Evolutionary conservation across 2,797 vertebrate species (phyloP), one percentile per base, ranked within the genome.

Genomic region (Silurus lanzhouensis): DNA sequence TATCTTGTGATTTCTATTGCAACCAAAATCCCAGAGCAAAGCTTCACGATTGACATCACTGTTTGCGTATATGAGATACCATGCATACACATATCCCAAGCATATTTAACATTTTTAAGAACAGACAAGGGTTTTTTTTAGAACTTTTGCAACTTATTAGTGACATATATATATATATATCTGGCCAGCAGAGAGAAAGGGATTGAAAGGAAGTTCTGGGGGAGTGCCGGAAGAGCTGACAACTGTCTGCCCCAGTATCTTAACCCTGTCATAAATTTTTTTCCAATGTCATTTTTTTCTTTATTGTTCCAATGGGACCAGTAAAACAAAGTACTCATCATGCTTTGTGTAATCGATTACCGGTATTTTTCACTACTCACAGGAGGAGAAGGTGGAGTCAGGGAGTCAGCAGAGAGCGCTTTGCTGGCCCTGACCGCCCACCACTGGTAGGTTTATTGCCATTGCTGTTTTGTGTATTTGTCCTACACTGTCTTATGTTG

Each of bases 61-160:
- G 66, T 19, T 84, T 89, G 44, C n/a, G 55, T 82, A 60, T 84
- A 85, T 44, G 38, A 70, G 60, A 82, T 38, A 70, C 46, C 83
- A 68, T 38, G 38, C 38, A 38, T 38, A 38, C 38, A 38, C 4
- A 4, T 38, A 6, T 77, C 15, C 14, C 8, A 76, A 19, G 14
- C 48, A 27, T 76, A 3, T 9, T n/a, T 76, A 25, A 38, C 6
- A 8, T 25, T 63, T 71, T 38, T 86, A 17, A 81, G 25, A 4
- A 22, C 25, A 77, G 66, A 38, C 4, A 61, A 83, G 55, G 55
- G 12, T 12, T 74, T 48, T 78, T 52, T 31, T 64, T 76, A 58
- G n/a, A 58, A 60, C 17, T 27, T 64, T 72, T n/a, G 22, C 82
- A 86, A 55, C 25, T 82, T 27, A 27, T 67, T 12, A 79, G 15